phyloP scores from a whole-genome alignment of 1,140 invertebrate genomes.

The Drosophila pandora region DNA sequence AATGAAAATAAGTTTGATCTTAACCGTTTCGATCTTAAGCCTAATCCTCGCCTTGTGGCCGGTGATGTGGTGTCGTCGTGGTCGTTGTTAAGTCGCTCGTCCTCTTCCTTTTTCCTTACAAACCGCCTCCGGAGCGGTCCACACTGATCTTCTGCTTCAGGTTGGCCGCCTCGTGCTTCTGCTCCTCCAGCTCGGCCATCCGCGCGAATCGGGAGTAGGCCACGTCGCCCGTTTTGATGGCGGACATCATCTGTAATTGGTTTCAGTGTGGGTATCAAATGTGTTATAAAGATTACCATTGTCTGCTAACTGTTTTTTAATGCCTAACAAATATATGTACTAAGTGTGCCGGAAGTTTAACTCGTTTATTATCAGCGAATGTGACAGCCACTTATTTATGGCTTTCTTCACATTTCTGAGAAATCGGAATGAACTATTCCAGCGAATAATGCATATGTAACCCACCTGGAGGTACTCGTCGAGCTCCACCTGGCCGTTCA shows the following conservation, averaged over 20 bases:
- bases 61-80: slow-evolving; percentile 19
- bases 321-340: too few relatives aligned
- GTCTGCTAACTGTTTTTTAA: not conserved
- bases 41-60: slow-evolving; percentile 43
- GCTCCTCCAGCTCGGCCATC: slow-evolving; percentile 95
- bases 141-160: slow-evolving; percentile 93
- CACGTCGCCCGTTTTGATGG: slow-evolving; percentile 96
- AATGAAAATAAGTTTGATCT: slow-evolving; percentile 66
- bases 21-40: slow-evolving; percentile 53
- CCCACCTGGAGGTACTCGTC: slow-evolving; percentile 99
- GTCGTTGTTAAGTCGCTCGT: slow-evolving; percentile 55
- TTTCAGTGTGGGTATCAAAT: not conserved
- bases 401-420: too few relatives aligned
- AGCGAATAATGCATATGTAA: not conserved
- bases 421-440: too few relatives aligned
- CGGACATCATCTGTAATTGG: slow-evolving; percentile 94
- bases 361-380: not conserved
- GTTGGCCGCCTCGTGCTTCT: slow-evolving; percentile 89
- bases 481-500: slow-evolving; percentile 99
- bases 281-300: not conserved
- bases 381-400: not conserved
- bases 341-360: too few relatives aligned
- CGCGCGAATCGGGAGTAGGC: slow-evolving; percentile 95
- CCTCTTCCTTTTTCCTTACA: slow-evolving; percentile 86
- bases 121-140: slow-evolving; percentile 96